phyloP scores from a whole-genome alignment of 2,113 vertebrate species.

The Xenus cinereus region DNA sequence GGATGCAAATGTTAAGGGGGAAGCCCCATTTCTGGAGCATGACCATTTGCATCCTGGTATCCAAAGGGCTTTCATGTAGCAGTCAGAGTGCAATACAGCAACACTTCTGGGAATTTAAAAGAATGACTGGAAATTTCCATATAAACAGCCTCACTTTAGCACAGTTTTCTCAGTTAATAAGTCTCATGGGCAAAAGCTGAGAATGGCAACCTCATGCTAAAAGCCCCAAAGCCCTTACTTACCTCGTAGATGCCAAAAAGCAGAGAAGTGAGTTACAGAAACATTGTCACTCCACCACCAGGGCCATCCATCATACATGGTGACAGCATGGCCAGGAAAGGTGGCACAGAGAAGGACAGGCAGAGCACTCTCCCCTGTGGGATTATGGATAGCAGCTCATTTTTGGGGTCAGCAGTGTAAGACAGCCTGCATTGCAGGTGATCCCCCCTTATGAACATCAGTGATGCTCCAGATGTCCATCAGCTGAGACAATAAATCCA shows the following conservation, averaged over 20 bases:
- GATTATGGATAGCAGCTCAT: background rate
- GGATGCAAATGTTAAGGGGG: background rate
- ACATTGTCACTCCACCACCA: background rate
- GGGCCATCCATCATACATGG: fast-evolving
- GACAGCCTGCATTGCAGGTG: background rate
- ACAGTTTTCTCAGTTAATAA: background rate
- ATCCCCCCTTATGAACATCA: background rate
- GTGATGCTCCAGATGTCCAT: background rate
- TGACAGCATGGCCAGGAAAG: background rate
- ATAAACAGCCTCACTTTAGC: background rate
- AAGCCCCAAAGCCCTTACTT: background rate
- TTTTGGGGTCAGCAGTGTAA: background rate
- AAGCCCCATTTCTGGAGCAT: background rate
- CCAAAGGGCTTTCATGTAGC: background rate
- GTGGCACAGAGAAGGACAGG: background rate
- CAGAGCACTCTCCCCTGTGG: background rate
- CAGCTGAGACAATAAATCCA: background rate
- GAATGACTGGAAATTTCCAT: background rate
- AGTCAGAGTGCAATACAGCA: background rate
- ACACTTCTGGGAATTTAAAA: background rate
- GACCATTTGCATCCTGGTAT: background rate
- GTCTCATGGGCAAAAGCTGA: background rate
- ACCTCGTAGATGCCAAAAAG: background rate
- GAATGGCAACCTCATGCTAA: background rate
- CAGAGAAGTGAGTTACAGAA: background rate